phyloP scores from a whole-genome alignment of 2,797 vertebrate genomes.

The Capromys pilorides region DNA sequence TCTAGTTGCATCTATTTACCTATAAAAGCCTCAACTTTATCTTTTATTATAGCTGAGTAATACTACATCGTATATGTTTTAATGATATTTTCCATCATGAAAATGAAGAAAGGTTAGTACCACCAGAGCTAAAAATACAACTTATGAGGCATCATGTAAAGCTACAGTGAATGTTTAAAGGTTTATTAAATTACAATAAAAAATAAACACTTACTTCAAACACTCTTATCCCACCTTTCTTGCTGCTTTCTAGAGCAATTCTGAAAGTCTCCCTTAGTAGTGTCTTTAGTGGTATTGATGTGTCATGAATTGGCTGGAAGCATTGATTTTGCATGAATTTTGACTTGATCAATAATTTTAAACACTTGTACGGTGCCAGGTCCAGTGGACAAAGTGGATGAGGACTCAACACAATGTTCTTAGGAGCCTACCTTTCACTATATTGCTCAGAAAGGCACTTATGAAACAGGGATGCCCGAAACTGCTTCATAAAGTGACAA shows the following conservation, averaged over 20 bases:
- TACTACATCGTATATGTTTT: too few relatives aligned
- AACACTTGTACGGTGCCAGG: not conserved
- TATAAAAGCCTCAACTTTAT: too few relatives aligned
- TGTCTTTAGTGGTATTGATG: not conserved
- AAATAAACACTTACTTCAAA: not conserved
- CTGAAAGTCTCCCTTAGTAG: not conserved
- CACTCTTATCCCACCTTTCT: not conserved
- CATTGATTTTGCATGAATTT: not conserved
- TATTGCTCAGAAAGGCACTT: not conserved
- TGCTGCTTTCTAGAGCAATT: not conserved
- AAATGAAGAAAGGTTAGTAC: constrained; percentile 12
- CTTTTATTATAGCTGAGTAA: too few relatives aligned
- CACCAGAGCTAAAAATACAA: not conserved
- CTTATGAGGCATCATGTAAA: not conserved
- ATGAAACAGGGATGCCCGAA: not conserved
- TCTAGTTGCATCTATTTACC: too few relatives aligned
- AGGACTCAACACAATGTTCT: not conserved
- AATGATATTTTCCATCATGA: not conserved
- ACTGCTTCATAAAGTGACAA: not conserved
- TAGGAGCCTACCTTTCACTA: too few relatives aligned
- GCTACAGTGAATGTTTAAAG: not conserved
- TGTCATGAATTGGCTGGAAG: not conserved
- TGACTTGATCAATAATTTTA: not conserved
- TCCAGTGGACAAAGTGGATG: not conserved
- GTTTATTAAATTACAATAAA: not conserved